Evolutionary conservation across 2,113 vertebrate genomes (phyloP), one percentile per base, ranked within the genome.

Genomic region (Gobius niger): DNA sequence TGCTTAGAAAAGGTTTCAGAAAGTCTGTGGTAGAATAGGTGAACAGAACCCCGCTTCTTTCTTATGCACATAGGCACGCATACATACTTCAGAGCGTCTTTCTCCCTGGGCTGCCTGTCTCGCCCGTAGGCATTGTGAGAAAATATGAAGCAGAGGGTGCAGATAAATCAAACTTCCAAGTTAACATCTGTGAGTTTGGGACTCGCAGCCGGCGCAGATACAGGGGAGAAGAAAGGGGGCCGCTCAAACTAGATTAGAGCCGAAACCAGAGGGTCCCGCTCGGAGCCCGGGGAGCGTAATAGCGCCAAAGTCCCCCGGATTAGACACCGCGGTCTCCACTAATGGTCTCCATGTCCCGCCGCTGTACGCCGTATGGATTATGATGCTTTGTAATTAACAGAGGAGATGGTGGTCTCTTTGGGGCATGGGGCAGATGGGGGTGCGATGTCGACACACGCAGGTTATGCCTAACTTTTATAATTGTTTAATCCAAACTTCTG

Each of bases 311-410:
- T 88, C 81, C 73, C 47, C 61, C 68, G 82, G 87, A 91, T 86
- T 89, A 90, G 82, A 81, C 74, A 68, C 76, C 54, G 3, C 82
- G 81, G 82, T 87, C 19, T 7, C 67, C 41, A 76, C 82, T 90
- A 88, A 91, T 91, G 84, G 80, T 90, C 89, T 91, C 84, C 87
- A 88, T 91, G 89, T 89, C 88, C 80, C 86, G 79, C 78, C 80
- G 84, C 87, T 90, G 87, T 90, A 80, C 86, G 83, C 83, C 73
- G 65, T 84, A 83, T 89, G 85, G 88, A 92, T 91, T 89, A 91
- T 87, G 85, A 88, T 88, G 85, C 87, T 88, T 88, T 87, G 90
- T 91, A 91, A 90, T 91, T 91, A 90, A 90, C 85, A 81, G 73
- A 78, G 77, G 78, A 63, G 62, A 53, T 81, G 70, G 75, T 15